phyloP scores from a whole-genome alignment of 2,888 invertebrate species.

The Oxycera nigricornis region DNA sequence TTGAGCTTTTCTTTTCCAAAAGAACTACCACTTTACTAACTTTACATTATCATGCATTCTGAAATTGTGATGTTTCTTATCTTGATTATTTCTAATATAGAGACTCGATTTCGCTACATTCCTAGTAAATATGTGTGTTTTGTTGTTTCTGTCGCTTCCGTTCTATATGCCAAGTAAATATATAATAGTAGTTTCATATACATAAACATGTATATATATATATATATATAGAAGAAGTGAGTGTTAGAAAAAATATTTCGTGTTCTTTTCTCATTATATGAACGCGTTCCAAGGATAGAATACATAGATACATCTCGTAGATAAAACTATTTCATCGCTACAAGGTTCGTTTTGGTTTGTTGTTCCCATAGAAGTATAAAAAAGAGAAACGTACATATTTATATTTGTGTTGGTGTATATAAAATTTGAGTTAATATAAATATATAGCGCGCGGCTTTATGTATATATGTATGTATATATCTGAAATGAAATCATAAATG shows the following conservation, averaged over 20 bases:
- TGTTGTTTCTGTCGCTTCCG: not conserved
- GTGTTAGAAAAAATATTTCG: constrained; percentile 15
- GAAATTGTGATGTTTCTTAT: too few species aligned
- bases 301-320: not conserved
- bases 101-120: not conserved
- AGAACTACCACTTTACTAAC: not conserved
- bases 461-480: too few species aligned
- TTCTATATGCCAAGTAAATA: not conserved
- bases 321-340: constrained; percentile 14
- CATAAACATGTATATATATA: constrained; percentile 12
- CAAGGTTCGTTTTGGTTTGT: not conserved
- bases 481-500: too few species aligned
- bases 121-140: not conserved
- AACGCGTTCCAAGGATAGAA: not conserved
- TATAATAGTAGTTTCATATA: not conserved
- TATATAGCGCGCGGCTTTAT: too few species aligned
- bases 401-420: not conserved
- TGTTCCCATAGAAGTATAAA: constrained; percentile 33
- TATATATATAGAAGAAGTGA: constrained; percentile 5
- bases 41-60: too few species aligned
- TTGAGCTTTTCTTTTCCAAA: not conserved
- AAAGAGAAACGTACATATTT: not conserved
- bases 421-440: not conserved
- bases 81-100: not conserved
- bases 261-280: not conserved